Base-by-base conservation (phyloP, 2,113 vertebrate species). In the Phrynosoma platyrhinos region DNA sequence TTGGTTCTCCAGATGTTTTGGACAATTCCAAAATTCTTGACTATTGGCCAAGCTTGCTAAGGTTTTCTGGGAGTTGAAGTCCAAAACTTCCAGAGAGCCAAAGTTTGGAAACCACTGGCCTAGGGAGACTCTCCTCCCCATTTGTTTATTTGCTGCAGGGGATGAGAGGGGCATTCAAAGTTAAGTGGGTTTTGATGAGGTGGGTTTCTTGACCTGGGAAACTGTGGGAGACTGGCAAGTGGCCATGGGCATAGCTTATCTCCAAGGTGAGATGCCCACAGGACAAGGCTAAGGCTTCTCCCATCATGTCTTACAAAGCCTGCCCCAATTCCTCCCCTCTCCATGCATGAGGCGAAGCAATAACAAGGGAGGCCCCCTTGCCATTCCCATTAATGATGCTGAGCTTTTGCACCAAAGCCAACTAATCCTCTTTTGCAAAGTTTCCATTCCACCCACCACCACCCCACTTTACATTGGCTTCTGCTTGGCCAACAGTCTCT, bases 401-500 rank as follows among this genome's bases (percentile, higher is more conserved):
- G 30, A 90, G 79, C 84, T 86, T 55, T 82, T 20, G 62, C 86
- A 86, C 88, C 84, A 90, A 86, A 90, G 88, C 79, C 72, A 69
- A 82, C 30, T 47, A 62, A 13, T 68, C 80, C 74, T 47, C 69
- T 77, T 88, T 83, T 83, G 55, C 87, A 66, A 83, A 27, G n/a
- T 75, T 68, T 52, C 27, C 69, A 82, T 83, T 32, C 40, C 42
- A 68, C 53, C 42, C 66, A 71, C 16, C 32, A 30, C 47, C 66
- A 1, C 66, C 40, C 62, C 62, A 53, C 40, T 77, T 77, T 36
- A 16, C 58, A 76, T 69, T 16, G 16, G 74, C 66, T 40, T 27
- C 47, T 81, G 66, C 47, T 80, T 87, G 53, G 47, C 80, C 9
- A 27, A 58, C n/a, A 53, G 40, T 68, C 47, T 21, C 68, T 10